Conservation (phyloP, 2,113 vertebrate species). For the Leucosticte australis region DNA sequence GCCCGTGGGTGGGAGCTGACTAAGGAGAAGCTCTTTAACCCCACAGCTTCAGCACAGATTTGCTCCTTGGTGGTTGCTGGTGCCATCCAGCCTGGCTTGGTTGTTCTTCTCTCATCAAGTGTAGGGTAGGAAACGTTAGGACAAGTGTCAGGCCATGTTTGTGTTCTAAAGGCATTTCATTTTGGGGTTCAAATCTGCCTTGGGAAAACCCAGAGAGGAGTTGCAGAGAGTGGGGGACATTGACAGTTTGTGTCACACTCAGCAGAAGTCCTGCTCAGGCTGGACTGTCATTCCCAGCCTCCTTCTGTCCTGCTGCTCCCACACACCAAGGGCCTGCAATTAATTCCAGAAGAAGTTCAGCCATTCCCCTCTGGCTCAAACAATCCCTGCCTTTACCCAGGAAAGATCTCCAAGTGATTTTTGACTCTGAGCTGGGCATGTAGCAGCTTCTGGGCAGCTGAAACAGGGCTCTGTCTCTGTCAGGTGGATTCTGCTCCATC, state of each 20-base stretch:
- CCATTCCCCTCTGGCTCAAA: not conserved
- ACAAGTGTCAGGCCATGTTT: not conserved
- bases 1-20: fast-evolving
- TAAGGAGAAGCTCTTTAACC: not conserved
- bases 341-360: not conserved
- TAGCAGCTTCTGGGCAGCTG: not conserved
- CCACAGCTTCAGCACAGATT: not conserved
- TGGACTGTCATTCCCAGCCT: not conserved
- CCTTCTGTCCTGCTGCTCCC: not conserved
- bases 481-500: not conserved
- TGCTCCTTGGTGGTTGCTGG: not conserved
- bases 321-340: not conserved
- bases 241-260: not conserved
- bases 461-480: not conserved
- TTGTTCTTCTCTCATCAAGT: not conserved
- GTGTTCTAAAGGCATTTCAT: not conserved
- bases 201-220: not conserved
- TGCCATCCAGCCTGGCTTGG: not conserved
- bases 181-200: not conserved
- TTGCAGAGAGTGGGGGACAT: not conserved
- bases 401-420: not conserved
- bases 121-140: fast-evolving
- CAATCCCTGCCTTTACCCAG: fast-evolving
- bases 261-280: not conserved
- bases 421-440: not conserved